These are phyloP conservation scores for Hyperoplus lanceolatus DNA, from an alignment of 2,797 vertebrate genomes.

Conservation along the genomic window DNA sequence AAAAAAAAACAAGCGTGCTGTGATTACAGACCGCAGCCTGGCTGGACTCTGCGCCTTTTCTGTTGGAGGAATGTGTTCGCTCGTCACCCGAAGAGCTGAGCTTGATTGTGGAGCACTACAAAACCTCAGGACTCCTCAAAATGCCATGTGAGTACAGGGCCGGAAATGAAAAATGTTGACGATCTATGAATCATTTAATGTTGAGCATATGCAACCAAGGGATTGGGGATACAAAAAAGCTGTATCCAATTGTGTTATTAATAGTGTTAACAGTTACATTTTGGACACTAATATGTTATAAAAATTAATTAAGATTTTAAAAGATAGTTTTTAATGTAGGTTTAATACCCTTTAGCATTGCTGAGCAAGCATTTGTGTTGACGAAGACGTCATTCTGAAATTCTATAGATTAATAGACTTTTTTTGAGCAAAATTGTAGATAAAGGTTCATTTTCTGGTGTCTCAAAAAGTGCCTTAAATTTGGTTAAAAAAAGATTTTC, in stretches of 20 bases:
- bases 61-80: slow-evolving; percentile 72
- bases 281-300: no score
- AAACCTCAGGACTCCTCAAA: slow-evolving; percentile 67
- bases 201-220: no score
- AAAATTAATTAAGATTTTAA: no score
- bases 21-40: slow-evolving; percentile 80
- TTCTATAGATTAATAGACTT: no score
- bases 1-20: neutral
- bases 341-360: no score
- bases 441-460: neutral
- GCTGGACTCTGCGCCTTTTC: slow-evolving; percentile 72
- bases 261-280: no score
- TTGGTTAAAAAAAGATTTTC: neutral
- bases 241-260: no score
- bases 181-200: neutral
- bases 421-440: no score
- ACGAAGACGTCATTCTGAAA: no score
- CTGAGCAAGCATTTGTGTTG: no score
- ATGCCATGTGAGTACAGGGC: slow-evolving; percentile 63
- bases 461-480: neutral
- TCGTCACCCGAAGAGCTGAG: slow-evolving; percentile 73
- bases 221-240: no score
- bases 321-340: no score
- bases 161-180: neutral
- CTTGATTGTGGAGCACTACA: slow-evolving; percentile 73